These are phyloP conservation scores for Plecotus auritus DNA, from an alignment of 2,113 vertebrate genomes.

Conservation along the genomic window DNA sequence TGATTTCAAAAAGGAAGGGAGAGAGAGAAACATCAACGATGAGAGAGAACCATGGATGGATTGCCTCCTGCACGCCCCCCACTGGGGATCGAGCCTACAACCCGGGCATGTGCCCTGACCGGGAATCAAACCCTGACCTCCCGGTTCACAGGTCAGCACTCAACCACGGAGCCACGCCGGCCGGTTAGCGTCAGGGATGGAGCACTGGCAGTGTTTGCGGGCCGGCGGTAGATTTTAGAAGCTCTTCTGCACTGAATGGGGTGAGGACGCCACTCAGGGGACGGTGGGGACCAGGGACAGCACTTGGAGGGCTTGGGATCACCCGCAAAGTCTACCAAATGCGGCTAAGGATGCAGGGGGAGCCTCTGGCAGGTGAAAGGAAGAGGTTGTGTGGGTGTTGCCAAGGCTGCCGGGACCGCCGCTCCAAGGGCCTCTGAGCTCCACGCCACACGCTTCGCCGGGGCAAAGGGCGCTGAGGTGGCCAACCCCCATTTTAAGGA, in stretches of 20 bases:
- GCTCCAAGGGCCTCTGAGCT: neutral
- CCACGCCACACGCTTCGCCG: neutral
- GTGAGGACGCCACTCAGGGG: neutral
- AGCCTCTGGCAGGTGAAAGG: neutral
- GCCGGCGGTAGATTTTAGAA: neutral
- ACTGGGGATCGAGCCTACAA: too few relatives aligned
- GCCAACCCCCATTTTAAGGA: neutral
- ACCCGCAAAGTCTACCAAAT: neutral
- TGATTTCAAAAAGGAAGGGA: too few relatives aligned
- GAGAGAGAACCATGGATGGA: too few relatives aligned
- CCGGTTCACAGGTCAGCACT: too few relatives aligned
- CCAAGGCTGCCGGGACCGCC: accelerated
- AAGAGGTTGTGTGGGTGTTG: neutral
- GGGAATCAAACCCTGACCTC: too few relatives aligned
- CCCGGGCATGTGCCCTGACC: too few relatives aligned
- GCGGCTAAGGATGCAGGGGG: accelerated
- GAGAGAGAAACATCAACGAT: too few relatives aligned
- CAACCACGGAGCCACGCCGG: too few relatives aligned
- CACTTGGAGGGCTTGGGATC: neutral
- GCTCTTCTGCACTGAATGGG: neutral
- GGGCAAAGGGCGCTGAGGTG: neutral
- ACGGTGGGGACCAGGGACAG: neutral
- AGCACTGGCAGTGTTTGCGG: neutral
- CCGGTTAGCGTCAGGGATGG: accelerated
- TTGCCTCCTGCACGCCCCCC: too few relatives aligned